Evolutionary conservation across 2,113 vertebrate species (phyloP).

Genomic region (Zapus hudsonius): DNA sequence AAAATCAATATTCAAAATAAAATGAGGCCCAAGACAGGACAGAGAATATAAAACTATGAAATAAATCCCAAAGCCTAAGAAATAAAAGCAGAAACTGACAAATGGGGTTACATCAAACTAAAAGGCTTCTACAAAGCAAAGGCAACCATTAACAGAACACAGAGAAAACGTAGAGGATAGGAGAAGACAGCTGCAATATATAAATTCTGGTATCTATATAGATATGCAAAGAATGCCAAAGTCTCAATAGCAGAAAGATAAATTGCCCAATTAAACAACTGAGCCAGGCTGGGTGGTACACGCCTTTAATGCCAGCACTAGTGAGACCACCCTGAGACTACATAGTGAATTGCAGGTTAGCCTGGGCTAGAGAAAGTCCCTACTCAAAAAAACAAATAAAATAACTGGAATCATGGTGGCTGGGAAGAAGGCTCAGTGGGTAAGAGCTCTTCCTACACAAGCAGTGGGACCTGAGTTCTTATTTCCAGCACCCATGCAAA

Average conservation of each 20-base stretch:
- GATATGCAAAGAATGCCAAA: background rate
- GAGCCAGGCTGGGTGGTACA: too few species aligned
- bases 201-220: background rate
- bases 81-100: background rate
- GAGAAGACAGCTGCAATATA: background rate
- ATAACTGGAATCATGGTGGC: too few species aligned
- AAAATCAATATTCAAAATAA: constrained; percentile 21
- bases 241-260: background rate
- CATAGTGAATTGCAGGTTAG: too few species aligned
- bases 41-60: background rate
- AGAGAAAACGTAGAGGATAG: background rate
- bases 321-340: too few species aligned
- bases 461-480: too few species aligned
- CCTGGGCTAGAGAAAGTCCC: too few species aligned
- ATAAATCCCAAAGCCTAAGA: background rate
- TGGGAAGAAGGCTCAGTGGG: too few species aligned
- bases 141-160: background rate
- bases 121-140: background rate
- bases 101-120: background rate
- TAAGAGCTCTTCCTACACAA: too few species aligned
- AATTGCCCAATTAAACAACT: background rate
- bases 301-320: too few species aligned
- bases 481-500: too few species aligned
- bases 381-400: too few species aligned
- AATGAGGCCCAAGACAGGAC: background rate